Conservation (phyloP, 2,888 invertebrate species). For the Heptascelio sp. region DNA sequence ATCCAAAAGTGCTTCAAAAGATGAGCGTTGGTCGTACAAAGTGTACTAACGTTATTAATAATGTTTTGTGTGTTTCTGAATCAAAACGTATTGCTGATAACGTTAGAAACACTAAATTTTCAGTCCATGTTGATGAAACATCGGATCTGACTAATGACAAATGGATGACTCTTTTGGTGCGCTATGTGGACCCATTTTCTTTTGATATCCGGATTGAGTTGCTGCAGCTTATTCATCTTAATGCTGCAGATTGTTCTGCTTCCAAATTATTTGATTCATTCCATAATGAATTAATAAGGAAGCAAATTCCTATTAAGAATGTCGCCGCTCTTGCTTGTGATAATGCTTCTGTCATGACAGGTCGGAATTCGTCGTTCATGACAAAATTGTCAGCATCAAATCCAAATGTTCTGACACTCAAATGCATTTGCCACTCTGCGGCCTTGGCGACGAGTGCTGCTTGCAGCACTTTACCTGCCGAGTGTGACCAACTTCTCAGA, state of each 20-base stretch:
- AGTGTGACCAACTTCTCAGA: neutral
- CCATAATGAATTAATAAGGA: neutral
- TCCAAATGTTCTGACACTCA: neutral
- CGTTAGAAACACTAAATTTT: constrained; percentile 8
- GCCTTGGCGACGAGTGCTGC: constrained; percentile 43
- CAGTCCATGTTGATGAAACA: constrained; percentile 26
- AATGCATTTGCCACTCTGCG: constrained; percentile 21
- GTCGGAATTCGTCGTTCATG: constrained; percentile 47
- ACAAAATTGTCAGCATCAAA: neutral
- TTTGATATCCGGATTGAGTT: constrained; percentile 19
- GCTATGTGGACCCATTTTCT: constrained; percentile 2
- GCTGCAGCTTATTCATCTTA: constrained; percentile 7
- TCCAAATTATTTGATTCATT: constrained; percentile 41
- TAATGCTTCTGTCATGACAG: constrained; percentile 19
- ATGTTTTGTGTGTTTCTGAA: neutral
- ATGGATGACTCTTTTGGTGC: constrained; percentile 21
- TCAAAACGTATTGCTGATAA: neutral
- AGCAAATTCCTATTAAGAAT: constrained; percentile 18
- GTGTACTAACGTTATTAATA: constrained; percentile 7
- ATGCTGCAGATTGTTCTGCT: constrained; percentile 16
- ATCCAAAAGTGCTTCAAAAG: neutral
- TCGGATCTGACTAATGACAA: constrained; percentile 22
- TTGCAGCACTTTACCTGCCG: neutral
- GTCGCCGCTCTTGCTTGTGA: constrained; percentile 35
- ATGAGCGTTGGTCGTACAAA: constrained; percentile 26